Evolutionary conservation across 1,140 invertebrate species (phyloP), one percentile per base, ranked within the genome.

Genomic region (Drosophila arizonae): DNA sequence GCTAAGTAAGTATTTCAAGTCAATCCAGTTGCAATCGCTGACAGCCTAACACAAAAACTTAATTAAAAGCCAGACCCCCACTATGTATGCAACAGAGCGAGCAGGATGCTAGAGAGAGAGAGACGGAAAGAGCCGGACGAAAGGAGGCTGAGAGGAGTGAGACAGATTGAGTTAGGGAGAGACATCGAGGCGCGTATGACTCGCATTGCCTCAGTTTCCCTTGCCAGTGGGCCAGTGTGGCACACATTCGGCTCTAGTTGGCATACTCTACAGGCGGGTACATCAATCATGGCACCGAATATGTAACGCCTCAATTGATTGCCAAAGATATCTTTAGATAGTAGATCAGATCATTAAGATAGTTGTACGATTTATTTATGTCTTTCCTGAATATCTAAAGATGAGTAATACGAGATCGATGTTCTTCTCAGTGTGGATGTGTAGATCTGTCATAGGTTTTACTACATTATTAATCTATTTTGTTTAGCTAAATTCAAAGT

Each of bases 41-140:
- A 82, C 79, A 82, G 79, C 51, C 76, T 68, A 82, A 82, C 79
- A 82, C 57, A 79, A 82, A 82, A 82, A 82, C 79, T 82, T 82
- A 82, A 82, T 82, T 82, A 82, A 82, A 72, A 67, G 45, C 55
- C 55, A 28, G 30, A 17, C 9, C 41, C 45, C 3, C 51, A 10
- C 11, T n/a, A 28, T 26, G 24, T 24, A 24, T 24, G 21, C 21
- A 24, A 0, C 21, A 24, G 33, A 21, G n/a, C 3, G 15, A 15
- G 11, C 8, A 62, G 51, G 51, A 39, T 41, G 28, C 6, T 9
- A 33, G 9, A 33, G 33, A 33, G 0, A 33, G 6, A 33, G 33
- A 8, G 33, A 33, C 6, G 10, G 33, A 33, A 10, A 33, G 33
- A 33, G 17, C 17, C 17, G 17, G 17, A 17, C 17, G 17, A 17